Evolutionary conservation across 1,140 invertebrate species (phyloP).

Genomic region (Arctopsyche grandis): DNA sequence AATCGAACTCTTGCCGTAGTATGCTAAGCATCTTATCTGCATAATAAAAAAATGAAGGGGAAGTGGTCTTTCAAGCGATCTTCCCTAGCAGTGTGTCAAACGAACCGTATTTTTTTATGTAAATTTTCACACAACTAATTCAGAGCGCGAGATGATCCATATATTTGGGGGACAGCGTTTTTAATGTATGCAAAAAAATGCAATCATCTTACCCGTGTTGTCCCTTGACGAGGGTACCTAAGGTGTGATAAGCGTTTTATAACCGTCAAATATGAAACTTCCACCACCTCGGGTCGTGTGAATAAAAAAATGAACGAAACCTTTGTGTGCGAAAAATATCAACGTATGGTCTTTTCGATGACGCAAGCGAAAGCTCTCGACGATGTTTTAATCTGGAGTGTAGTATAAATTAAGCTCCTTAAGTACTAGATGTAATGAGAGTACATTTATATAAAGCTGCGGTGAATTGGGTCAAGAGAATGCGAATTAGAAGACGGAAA

Average conservation of each 20-base stretch:
- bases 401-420: no score
- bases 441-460: no score
- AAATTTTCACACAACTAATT: constrained; percentile 31
- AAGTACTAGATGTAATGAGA: no score
- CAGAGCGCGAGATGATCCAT: constrained; percentile 18
- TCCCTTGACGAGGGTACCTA: constrained; percentile 21
- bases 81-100: neutral
- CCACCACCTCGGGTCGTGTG: neutral
- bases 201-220: constrained; percentile 15
- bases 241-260: constrained; percentile 32
- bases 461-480: no score
- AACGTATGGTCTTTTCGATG: no score
- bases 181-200: constrained; percentile 26
- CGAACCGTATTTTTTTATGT: constrained; percentile 4
- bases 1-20: neutral
- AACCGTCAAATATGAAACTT: constrained; percentile 31
- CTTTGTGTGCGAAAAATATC: no score
- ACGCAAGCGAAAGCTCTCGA: no score
- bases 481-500: no score
- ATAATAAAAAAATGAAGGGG: neutral
- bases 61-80: neutral
- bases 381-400: no score
- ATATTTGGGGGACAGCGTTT: constrained; percentile 4
- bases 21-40: neutral
- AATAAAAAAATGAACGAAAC: neutral